Percentiles rank a stretch among this genome's conserved stretches.
phyloP scores from a whole-genome alignment of 2,888 invertebrate species.

The Clitarchus hookeri region DNA sequence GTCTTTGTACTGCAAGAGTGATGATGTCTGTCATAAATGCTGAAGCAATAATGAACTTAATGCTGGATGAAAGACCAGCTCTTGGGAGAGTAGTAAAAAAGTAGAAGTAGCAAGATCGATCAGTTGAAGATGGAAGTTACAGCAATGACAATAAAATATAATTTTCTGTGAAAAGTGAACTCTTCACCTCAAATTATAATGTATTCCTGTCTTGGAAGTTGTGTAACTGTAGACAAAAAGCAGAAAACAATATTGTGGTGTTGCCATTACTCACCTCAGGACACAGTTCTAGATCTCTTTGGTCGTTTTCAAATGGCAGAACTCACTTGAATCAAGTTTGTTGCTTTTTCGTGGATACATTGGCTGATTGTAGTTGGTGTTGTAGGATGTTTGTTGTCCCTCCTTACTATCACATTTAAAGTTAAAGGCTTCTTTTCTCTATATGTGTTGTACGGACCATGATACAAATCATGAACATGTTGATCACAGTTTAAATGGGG shows the following conservation, averaged over 20 bases:
- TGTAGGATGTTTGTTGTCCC: constrained; percentile 7
- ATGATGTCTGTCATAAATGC: not conserved
- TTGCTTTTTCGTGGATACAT: not conserved
- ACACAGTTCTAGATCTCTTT: constrained; percentile 23
- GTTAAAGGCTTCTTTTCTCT: constrained; percentile 9
- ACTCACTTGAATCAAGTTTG: constrained; percentile 26
- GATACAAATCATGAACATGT: not conserved
- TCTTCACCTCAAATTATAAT: constrained; percentile 33
- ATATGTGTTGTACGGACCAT: not conserved
- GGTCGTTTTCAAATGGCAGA: not conserved
- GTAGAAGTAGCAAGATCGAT: not conserved
- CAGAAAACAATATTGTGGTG: constrained; percentile 23
- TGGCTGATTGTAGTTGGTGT: not conserved
- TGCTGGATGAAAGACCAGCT: not conserved
- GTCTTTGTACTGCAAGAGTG: not conserved
- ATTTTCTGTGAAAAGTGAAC: constrained; percentile 19
- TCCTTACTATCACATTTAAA: constrained; percentile 4
- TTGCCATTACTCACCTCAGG: not conserved
- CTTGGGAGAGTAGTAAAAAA: not conserved
- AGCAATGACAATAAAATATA: constrained; percentile 41
- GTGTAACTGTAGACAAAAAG: constrained; percentile 11
- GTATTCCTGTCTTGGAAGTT: constrained; percentile 42
- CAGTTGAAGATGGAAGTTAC: constrained; percentile 25
- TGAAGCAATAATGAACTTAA: not conserved
- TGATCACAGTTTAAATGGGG: not conserved